Percentiles rank a stretch among this genome's conserved stretches.
Evolutionary conservation across 2,113 vertebrate species (phyloP).

Genomic region (Oreochromis spilurus): DNA sequence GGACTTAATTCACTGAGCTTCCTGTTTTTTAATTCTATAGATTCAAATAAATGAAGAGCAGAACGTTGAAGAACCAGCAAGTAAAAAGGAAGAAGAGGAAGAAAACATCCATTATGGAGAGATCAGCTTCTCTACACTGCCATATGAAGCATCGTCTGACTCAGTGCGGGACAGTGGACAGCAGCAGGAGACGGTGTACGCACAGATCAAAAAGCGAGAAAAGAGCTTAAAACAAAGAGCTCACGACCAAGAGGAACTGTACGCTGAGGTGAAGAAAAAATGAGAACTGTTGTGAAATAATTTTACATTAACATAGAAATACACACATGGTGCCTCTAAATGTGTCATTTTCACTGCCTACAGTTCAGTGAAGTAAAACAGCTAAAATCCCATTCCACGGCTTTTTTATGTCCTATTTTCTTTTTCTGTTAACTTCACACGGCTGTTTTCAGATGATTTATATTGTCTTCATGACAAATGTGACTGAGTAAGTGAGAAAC

Average conservation of each 20-base stretch:
- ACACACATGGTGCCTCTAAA: rapidly evolving
- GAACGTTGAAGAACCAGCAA: rapidly evolving
- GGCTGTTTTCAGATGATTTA: not conserved
- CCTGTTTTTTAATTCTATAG: not conserved
- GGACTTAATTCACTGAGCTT: rapidly evolving
- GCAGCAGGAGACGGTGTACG: not conserved
- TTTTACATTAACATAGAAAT: not conserved
- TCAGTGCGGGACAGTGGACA: not conserved
- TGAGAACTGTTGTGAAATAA: not conserved
- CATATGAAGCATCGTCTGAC: not conserved
- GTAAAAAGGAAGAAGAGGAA: not conserved
- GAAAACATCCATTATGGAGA: not conserved
- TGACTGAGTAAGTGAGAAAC: not conserved
- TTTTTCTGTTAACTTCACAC: not conserved
- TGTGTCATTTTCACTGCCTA: not conserved
- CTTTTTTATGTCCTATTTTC: not conserved
- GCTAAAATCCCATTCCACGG: not conserved
- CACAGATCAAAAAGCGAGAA: not conserved
- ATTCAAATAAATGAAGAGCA: not conserved
- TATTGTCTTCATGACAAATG: not conserved
- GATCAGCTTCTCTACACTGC: not conserved
- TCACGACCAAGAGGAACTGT: not conserved
- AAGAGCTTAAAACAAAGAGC: not conserved
- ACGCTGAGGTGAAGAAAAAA: not conserved
- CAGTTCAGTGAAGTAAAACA: not conserved